phyloP scores from a whole-genome alignment of 2,797 vertebrate species.

The Luscinia megarhynchos region DNA sequence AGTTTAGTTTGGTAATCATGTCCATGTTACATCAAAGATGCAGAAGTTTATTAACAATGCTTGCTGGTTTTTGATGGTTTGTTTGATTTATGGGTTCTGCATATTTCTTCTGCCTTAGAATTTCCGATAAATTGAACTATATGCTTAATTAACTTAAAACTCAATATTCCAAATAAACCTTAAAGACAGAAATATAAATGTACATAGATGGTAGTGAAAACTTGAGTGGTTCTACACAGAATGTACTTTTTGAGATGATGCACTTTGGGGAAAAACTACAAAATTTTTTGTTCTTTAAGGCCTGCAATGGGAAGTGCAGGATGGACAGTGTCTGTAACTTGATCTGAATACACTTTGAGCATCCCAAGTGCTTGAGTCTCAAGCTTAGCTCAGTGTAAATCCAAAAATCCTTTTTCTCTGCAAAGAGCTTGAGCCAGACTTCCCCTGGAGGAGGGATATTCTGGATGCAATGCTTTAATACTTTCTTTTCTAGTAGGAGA shows the following conservation, averaged over 20 bases:
- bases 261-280: neutral
- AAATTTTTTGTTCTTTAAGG: neutral
- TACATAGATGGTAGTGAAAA: neutral
- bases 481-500: slow-evolving; percentile 11
- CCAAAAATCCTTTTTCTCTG: neutral
- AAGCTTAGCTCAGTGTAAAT: slow-evolving; percentile 37
- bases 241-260: neutral
- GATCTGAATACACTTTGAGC: neutral
- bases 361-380: slow-evolving; percentile 18
- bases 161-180: too few species aligned
- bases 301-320: neutral
- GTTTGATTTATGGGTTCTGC: neutral
- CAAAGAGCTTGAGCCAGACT: slow-evolving; percentile 12
- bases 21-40: neutral
- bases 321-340: neutral
- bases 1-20: neutral
- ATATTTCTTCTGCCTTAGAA: too few species aligned
- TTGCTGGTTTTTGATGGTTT: neutral
- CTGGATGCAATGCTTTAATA: neutral
- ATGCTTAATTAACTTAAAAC: too few species aligned
- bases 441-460: slow-evolving; percentile 6
- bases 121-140: too few species aligned
- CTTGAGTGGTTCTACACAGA: neutral
- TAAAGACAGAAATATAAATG: too few species aligned
- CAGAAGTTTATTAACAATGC: neutral